phyloP scores from a whole-genome alignment of 2,888 invertebrate genomes.

The Chymomyza fuscimana region DNA sequence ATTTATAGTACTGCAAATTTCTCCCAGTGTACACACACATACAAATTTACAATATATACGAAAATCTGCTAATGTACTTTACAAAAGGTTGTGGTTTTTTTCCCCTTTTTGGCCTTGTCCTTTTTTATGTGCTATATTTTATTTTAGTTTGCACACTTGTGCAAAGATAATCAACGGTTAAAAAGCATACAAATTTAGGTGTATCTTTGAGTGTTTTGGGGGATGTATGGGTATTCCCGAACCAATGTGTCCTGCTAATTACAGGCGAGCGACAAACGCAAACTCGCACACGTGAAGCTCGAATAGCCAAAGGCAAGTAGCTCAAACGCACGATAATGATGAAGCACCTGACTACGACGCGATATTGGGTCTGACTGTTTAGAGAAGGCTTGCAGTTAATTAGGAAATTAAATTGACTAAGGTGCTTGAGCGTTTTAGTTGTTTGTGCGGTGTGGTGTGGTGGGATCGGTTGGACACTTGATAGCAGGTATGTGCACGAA shows the following conservation, averaged over 20 bases:
- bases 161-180: constrained; percentile 58
- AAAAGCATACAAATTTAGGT: neutral
- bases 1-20: too few species aligned
- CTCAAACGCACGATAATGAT: constrained; percentile 42
- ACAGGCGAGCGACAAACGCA: constrained; percentile 43
- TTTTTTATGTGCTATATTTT: constrained; percentile 59
- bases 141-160: constrained; percentile 67
- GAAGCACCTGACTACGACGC: constrained; percentile 4
- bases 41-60: constrained; percentile 33
- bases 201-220: constrained; percentile 1
- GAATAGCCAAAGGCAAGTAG: constrained; percentile 29
- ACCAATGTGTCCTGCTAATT: constrained; percentile 70
- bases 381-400: constrained; percentile 57
- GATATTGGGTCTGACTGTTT: constrained; percentile 16
- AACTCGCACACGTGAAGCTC: constrained; percentile 30
- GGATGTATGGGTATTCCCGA: constrained; percentile 25
- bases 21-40: constrained; percentile 9
- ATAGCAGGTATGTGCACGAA: constrained; percentile 14
- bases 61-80: neutral
- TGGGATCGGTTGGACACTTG: neutral
- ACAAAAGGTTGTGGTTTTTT: neutral
- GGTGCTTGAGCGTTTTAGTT: constrained; percentile 67
- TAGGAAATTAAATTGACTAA: constrained; percentile 76
- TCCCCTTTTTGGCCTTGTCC: constrained; percentile 16
- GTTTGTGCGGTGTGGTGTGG: constrained; percentile 41